phyloP scores from a whole-genome alignment of 2,797 vertebrate genomes.

The Sebastolobus alascanus region DNA sequence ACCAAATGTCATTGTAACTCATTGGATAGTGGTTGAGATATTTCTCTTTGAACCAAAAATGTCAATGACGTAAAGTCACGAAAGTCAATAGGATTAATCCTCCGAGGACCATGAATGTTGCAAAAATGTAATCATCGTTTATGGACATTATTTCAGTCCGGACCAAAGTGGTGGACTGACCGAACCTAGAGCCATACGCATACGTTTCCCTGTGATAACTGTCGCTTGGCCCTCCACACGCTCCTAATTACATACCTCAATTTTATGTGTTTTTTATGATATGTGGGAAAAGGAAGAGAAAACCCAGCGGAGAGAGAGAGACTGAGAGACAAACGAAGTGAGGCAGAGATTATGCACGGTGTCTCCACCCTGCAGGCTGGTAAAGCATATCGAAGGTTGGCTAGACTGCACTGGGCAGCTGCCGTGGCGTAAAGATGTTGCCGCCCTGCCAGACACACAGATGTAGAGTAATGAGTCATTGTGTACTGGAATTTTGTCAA shows the following conservation, averaged over 20 bases:
- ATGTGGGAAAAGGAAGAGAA: neutral
- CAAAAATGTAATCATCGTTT: conserved; percentile 15
- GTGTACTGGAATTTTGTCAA: conserved; percentile 68
- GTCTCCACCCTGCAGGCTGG: conserved; percentile 59
- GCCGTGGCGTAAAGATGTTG: conserved; percentile 64
- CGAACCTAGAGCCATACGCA: neutral
- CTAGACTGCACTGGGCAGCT: conserved; percentile 67
- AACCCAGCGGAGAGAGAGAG: conserved; percentile 26
- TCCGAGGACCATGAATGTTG: neutral
- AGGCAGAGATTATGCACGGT: conserved; percentile 58
- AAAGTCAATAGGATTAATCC: conserved; percentile 16
- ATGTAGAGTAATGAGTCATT: conserved; percentile 76
- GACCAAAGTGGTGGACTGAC: neutral
- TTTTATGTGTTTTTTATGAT: conserved; percentile 30
- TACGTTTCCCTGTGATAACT: conserved; percentile 27
- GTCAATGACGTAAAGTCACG: conserved; percentile 2
- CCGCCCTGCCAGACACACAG: conserved; percentile 68
- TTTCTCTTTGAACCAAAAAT: neutral
- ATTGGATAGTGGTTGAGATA: neutral
- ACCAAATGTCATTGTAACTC: neutral
- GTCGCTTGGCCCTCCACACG: neutral
- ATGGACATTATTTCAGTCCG: conserved; percentile 23
- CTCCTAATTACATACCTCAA: conserved; percentile 27
- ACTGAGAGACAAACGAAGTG: conserved; percentile 43
- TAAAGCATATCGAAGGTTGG: conserved; percentile 64